Base-by-base conservation (phyloP, 2,888 invertebrate genomes). In the Eremobia ochroleuca region DNA sequence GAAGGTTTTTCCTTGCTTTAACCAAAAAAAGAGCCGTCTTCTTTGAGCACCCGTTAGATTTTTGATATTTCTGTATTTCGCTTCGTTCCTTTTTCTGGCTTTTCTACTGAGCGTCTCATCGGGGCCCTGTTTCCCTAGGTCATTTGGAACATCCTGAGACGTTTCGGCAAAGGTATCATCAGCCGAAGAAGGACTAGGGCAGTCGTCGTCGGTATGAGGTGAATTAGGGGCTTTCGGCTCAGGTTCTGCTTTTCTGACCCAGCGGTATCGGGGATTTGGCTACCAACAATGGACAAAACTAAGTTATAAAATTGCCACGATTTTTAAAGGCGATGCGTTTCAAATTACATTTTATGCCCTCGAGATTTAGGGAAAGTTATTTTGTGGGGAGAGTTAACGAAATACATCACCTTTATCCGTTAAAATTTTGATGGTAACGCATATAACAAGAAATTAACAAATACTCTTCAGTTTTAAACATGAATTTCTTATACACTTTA, bases 261-360 rank as follows among this genome's bases (percentile, higher is more conserved):
- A 75, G 68, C 69, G 70, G 64, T 81, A 84, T 28, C 75, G 78
- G 70, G 82, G 67, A 73, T 77, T 43, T 34, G 49, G 73, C 85
- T 85, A 77, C 65, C 85, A 75, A 79, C 76, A 79, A 85, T 43
- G 74, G 71, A 82, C 68, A 81, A 77, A 73, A 85, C 46, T 71
- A 58, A 55, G 40, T 77, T 85, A 85, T 78, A 59, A 71, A 74
- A 40, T 68, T 66, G 65, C 40, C 46, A 49, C 72, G n/a, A n/a
- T 58, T 43, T 68, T 40, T 52, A 81, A 66, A 81, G 55, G 61
- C 28, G 61, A 76, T 70, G 76, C 70, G 34, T 81, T 81, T 81
- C 76, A n/a, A 37, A 37, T 40, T 1, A 5, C 18, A 55, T 5
- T 55, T 31, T 40, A 31, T 6, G 55, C 21, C 11, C 2, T 64